Evolutionary conservation across 2,888 invertebrate genomes (phyloP).

Genomic region (Eristalis arbustorum): DNA sequence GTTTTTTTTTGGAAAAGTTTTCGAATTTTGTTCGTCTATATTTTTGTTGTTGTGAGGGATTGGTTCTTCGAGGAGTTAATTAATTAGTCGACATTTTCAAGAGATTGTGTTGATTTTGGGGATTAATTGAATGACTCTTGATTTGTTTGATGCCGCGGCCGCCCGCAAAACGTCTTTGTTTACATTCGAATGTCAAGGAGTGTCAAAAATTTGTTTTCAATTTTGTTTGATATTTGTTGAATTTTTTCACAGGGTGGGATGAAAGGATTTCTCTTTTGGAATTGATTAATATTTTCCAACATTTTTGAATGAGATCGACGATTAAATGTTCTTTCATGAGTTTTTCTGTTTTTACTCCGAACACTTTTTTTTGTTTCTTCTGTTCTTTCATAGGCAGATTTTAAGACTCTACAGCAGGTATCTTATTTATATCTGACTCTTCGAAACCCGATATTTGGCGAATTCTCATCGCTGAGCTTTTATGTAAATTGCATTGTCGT

Average conservation of each 20-base stretch:
- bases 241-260: constrained; percentile 23
- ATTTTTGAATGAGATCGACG: no score
- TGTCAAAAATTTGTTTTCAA: neutral
- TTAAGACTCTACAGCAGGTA: no score
- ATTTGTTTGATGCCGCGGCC: constrained; percentile 32
- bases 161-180: constrained; percentile 50
- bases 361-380: no score
- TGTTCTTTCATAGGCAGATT: no score
- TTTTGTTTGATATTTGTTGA: constrained; percentile 53
- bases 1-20: neutral
- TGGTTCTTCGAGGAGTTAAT: neutral
- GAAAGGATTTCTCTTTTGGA: neutral
- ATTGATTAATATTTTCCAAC: no score
- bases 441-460: no score
- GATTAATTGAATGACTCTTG: neutral
- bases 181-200: constrained; percentile 39
- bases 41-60: neutral
- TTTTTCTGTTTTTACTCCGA: no score
- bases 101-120: neutral
- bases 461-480: no score
- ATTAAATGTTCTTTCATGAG: no score
- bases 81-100: constrained; percentile 37
- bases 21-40: neutral
- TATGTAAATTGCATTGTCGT: no score
- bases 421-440: no score